These are phyloP conservation scores for Poecilia wingei DNA, from an alignment of 2,797 vertebrate genomes.

Conservation along the genomic window DNA sequence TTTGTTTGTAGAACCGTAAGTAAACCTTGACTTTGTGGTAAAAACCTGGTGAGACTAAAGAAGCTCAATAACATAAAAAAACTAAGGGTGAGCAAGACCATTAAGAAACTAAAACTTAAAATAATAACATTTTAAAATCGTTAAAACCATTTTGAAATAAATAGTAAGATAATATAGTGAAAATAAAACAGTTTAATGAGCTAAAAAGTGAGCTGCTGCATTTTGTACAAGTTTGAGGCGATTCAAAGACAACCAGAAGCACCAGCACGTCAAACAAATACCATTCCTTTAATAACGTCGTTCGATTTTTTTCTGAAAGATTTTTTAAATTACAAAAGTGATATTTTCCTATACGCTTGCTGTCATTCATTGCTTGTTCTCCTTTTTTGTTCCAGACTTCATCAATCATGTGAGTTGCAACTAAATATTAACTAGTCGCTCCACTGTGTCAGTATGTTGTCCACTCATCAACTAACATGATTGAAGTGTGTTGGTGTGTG, in stretches of 20 bases:
- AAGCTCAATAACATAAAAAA: neutral
- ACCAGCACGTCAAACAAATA: neutral
- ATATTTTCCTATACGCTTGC: neutral
- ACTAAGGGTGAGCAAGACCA: neutral
- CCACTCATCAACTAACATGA: slow-evolving; percentile 33
- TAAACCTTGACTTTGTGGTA: neutral
- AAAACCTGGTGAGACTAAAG: neutral
- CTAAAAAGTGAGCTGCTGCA: neutral
- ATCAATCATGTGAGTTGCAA: slow-evolving; percentile 41
- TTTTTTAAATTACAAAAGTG: neutral
- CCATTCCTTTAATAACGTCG: neutral
- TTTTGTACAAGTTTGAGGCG: neutral
- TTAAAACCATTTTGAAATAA: neutral
- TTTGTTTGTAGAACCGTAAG: neutral
- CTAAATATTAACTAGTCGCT: slow-evolving; percentile 63
- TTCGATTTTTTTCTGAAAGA: neutral
- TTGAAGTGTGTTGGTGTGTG: slow-evolving; percentile 16
- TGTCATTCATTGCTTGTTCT: slow-evolving; percentile 17
- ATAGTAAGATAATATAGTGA: neutral
- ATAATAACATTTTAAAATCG: neutral
- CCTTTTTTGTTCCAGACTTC: slow-evolving; percentile 24
- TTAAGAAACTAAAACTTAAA: neutral
- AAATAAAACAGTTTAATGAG: neutral
- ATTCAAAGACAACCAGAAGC: neutral
- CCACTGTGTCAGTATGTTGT: slow-evolving; percentile 49